Conservation (phyloP, 2,113 vertebrate genomes). For the Lipophrys pholis region DNA sequence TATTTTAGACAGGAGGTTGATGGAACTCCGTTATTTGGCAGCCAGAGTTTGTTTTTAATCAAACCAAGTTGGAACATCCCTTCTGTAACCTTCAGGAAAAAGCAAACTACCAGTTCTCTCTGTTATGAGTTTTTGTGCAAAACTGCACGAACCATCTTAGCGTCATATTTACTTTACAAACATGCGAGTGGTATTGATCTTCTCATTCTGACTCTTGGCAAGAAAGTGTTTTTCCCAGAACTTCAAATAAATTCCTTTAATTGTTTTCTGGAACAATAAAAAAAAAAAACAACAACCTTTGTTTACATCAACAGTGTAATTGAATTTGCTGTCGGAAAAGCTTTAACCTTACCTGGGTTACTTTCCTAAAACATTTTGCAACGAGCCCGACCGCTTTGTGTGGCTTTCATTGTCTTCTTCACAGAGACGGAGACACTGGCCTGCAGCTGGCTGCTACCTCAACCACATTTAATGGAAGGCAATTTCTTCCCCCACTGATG, state of each 20-base stretch:
- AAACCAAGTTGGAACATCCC: no score
- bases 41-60: no score
- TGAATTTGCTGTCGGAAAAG: not conserved
- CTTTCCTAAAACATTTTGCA: not conserved
- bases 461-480: conserved; percentile 68
- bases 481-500: conserved; percentile 41
- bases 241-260: not conserved
- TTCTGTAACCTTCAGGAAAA: no score
- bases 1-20: no score
- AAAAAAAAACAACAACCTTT: not conserved
- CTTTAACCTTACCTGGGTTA: not conserved
- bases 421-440: conserved; percentile 26
- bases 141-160: not conserved
- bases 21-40: no score
- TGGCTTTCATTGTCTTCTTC: conserved; percentile 40
- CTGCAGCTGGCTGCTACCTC: conserved; percentile 63
- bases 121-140: no score
- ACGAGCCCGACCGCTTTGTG: conserved; percentile 18
- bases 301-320: not conserved
- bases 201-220: not conserved
- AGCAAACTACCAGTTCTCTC: no score
- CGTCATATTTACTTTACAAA: not conserved
- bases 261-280: not conserved
- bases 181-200: not conserved
- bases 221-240: not conserved